Evolutionary conservation across 2,113 vertebrate genomes (phyloP).

Genomic region (Loxodonta africana): DNA sequence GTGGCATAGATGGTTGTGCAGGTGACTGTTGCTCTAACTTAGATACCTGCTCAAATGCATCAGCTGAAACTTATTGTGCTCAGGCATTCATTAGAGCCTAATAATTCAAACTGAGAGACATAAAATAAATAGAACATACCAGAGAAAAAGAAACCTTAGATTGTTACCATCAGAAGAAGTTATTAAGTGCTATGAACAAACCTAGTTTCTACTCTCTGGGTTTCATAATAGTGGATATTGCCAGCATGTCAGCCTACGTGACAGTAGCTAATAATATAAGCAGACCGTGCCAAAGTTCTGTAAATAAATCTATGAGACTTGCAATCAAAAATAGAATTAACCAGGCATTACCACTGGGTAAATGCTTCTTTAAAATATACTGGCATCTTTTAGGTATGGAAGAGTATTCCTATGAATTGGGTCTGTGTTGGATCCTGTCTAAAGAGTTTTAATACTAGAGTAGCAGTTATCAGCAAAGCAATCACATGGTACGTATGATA

Average conservation of each 20-base stretch:
- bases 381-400: not conserved
- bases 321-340: not conserved
- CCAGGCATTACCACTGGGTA: not conserved
- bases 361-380: not conserved
- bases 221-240: slow-evolving; percentile 20
- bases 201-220: not conserved
- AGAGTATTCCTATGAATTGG: not conserved
- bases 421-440: not conserved
- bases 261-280: not conserved
- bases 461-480: not conserved
- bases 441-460: not conserved
- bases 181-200: not conserved
- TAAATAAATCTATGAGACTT: not conserved
- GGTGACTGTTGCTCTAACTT: not conserved
- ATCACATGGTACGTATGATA: not conserved
- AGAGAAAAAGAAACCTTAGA: not conserved
- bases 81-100: slow-evolving; percentile 40
- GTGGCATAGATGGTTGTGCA: not conserved
- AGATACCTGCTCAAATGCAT: not conserved
- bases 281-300: not conserved
- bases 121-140: not conserved
- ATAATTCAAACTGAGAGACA: slow-evolving; percentile 37
- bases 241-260: slow-evolving; percentile 8
- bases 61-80: slow-evolving; percentile 42
- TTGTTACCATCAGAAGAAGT: not conserved